Conservation (phyloP, 2,113 vertebrate species). For the Eulemur rufifrons region DNA sequence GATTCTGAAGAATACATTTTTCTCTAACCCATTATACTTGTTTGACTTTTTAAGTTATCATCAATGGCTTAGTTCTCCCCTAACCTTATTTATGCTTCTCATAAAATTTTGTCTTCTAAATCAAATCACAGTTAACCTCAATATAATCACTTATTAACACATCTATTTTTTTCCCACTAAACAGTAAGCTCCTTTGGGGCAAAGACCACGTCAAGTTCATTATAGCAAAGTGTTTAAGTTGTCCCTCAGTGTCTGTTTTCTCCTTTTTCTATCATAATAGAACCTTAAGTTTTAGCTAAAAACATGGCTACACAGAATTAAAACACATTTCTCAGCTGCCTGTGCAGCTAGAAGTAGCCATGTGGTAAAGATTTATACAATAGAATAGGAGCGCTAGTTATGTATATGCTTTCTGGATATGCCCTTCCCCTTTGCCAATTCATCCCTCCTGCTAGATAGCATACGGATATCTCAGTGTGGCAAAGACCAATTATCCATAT, state of each 20-base stretch:
- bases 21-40: background rate
- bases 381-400: background rate
- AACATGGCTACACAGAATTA: background rate
- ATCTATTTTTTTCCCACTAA: background rate
- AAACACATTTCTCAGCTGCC: background rate
- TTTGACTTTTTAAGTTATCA: background rate
- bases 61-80: background rate
- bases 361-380: background rate
- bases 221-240: background rate
- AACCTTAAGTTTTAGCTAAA: background rate
- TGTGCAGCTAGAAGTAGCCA: background rate
- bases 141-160: background rate
- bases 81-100: background rate
- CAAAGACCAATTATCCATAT: background rate
- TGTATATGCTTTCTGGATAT: background rate
- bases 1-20: background rate
- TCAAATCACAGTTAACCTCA: background rate
- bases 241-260: background rate
- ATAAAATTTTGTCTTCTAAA: background rate
- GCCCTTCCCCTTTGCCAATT: background rate
- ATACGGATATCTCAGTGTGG: background rate
- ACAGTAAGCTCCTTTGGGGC: background rate
- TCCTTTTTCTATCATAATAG: background rate
- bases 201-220: background rate
- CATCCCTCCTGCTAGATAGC: background rate